Base-by-base conservation (phyloP, 2,797 vertebrate species). In the Sebastes paucispinis region DNA sequence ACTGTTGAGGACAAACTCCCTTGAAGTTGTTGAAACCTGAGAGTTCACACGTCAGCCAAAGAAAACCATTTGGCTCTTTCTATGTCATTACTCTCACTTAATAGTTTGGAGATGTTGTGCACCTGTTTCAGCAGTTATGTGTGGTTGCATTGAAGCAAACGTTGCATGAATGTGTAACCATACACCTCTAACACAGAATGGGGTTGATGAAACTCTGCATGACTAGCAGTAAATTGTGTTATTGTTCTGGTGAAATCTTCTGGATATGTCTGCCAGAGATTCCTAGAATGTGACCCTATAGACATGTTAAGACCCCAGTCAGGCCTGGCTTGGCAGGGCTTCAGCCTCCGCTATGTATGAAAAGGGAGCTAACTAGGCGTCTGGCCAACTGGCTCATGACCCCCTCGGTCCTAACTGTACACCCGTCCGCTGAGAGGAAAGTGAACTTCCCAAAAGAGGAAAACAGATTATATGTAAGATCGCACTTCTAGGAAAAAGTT, bases 261-360 rank as follows among this genome's bases (percentile, higher is more conserved):
- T 81, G 36, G 63, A 69, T 52, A 50, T 55, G 50, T 83, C 70
- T 36, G 69, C 76, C 70, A 84, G 77, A 76, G 57, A 81, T 85
- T 91, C 81, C 67, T 85, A 80, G 73, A 86, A 84, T 89, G 73
- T 85, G 82, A 89, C 80, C 86, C 71, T 91, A 83, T 73, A 74
- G 75, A 88, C 81, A 82, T 90, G 88, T 85, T 90, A 83, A 91
- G 86, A 84, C 78, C 70, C 67, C 63, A 74, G 80, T 91, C 85
- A 81, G 82, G 80, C 73, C 70, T 76, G 68, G 62, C 69, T 88
- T 91, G 89, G 89, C 89, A 75, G 71, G 63, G 63, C 72, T 82
- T 78, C 87, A 88, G 88, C 86, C 88, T 91, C 82, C 20, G 70
- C 86, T 87, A 87, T 93, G 81, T 79, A 88, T 94, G 90, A 94